Evolutionary conservation across 1,140 invertebrate species (phyloP), one percentile per base, ranked within the genome.

Genomic region (Hycleus cichorii): DNA sequence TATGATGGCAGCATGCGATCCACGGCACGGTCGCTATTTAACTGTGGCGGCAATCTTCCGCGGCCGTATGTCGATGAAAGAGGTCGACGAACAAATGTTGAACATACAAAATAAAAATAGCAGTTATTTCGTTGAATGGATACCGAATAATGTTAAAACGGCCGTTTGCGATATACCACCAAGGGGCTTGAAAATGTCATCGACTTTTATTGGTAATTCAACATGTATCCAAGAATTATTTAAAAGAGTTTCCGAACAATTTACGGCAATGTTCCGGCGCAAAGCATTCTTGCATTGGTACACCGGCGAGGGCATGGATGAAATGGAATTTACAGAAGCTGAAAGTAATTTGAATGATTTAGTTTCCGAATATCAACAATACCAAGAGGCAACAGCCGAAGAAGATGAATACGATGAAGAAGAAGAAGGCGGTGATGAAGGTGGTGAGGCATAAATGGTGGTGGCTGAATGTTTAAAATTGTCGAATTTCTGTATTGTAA

Each of bases 221-320:
- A 91, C 89, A 1, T 85, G 87, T 5, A 89, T 91, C 59, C 87
- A 90, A 72, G 87, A 90, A 66, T 70, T 90, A 11, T 90, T 91
- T 74, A 89, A 88, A 70, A 76, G 88, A 49, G 84, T 90, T 58
- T 83, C 81, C 4, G 86, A 89, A 64, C 83, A 87, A 64, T 90
- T 89, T 70, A 83, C 83, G 1, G 82, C 83, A n/a, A 88, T 88
- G 85, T 87, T 86, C 74, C 73, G 83, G 24, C 75, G 84, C 32
- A 88, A 87, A 68, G 85, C 85, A 46, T 87, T 86, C 75, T 68
- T 86, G 39, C 84, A 87, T 66, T 86, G 84, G 83, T 86, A 86
- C 72, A 83, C 82, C 3, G 84, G 84, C 2, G 85, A 89, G 65
- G 87, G 87, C 5, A 89, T 90, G 87, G 87, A 90, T 67, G 86